These are phyloP conservation scores for Atopsyche davidsoni DNA, from an alignment of 1,140 invertebrate genomes.

Conservation along the genomic window DNA sequence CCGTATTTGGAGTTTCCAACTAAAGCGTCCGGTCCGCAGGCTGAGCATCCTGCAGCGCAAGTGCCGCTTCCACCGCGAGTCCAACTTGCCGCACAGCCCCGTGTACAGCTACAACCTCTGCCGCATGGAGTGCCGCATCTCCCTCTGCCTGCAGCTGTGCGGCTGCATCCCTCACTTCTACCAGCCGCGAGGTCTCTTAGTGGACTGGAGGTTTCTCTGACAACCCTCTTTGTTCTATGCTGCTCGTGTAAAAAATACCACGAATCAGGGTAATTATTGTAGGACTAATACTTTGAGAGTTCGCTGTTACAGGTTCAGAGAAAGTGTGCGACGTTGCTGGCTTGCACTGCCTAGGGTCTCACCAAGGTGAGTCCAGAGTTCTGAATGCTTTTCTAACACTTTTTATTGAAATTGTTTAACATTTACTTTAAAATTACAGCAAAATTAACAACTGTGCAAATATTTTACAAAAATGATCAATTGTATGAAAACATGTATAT, in stretches of 20 bases:
- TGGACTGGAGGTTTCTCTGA: background rate
- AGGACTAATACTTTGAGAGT: background rate
- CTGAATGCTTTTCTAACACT: too few relatives aligned
- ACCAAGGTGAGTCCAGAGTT: constrained; percentile 57
- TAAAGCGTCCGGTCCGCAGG: too few relatives aligned
- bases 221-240: background rate
- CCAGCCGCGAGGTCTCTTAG: constrained; percentile 32
- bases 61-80: constrained; percentile 58
- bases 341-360: constrained; percentile 52
- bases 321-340: constrained; percentile 53
- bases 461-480: background rate
- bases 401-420: too few relatives aligned
- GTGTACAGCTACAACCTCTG: constrained; percentile 62
- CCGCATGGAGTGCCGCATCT: constrained; percentile 58
- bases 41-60: constrained; percentile 55
- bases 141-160: constrained; percentile 52
- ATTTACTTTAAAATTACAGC: too few relatives aligned
- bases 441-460: background rate
- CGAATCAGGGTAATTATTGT: background rate
- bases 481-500: background rate
- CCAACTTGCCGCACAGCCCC: constrained; percentile 52
- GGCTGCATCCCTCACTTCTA: constrained; percentile 62
- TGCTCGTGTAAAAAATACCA: background rate
- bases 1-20: background rate
- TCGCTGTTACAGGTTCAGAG: constrained; percentile 43